Evolutionary conservation across 2,888 invertebrate species (phyloP).

Genomic region (Chalcosyrphus nemorum): DNA sequence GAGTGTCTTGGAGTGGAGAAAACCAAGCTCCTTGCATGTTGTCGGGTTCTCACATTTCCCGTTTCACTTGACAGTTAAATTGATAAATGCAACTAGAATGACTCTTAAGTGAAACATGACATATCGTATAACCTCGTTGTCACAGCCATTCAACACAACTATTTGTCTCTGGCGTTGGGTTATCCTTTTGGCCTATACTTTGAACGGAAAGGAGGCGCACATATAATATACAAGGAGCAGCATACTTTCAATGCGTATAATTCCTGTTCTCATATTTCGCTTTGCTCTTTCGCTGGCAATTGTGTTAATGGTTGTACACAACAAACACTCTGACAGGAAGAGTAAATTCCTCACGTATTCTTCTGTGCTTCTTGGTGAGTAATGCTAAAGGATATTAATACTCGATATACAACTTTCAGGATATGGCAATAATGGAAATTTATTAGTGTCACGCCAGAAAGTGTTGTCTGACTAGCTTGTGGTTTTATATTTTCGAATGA

Average conservation of each 20-base stretch:
- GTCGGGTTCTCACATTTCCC: constrained; percentile 42
- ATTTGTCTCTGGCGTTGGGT: neutral
- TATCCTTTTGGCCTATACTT: neutral
- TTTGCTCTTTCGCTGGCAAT: neutral
- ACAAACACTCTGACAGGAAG: neutral
- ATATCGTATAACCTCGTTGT: constrained; percentile 45
- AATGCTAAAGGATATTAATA: constrained; percentile 46
- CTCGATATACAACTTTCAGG: constrained; percentile 18
- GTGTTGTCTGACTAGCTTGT: neutral
- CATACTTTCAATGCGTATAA: neutral
- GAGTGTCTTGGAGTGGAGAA: constrained; percentile 19
- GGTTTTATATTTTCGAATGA: too few species aligned
- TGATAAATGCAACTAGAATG: constrained; percentile 70
- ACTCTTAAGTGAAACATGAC: constrained; percentile 62
- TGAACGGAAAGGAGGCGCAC: neutral
- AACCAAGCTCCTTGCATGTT: constrained; percentile 10
- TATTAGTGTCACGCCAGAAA: constrained; percentile 26
- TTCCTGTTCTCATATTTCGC: constrained; percentile 24
- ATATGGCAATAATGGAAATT: constrained; percentile 38
- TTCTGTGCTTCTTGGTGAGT: neutral
- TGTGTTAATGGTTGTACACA: constrained; percentile 18
- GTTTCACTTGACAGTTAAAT: constrained; percentile 58
- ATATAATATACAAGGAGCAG: neutral
- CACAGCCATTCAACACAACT: constrained; percentile 36
- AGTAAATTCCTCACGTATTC: constrained; percentile 28